Base-by-base conservation (phyloP, 2,888 invertebrate species). In the Rhorus exstirpatorius region DNA sequence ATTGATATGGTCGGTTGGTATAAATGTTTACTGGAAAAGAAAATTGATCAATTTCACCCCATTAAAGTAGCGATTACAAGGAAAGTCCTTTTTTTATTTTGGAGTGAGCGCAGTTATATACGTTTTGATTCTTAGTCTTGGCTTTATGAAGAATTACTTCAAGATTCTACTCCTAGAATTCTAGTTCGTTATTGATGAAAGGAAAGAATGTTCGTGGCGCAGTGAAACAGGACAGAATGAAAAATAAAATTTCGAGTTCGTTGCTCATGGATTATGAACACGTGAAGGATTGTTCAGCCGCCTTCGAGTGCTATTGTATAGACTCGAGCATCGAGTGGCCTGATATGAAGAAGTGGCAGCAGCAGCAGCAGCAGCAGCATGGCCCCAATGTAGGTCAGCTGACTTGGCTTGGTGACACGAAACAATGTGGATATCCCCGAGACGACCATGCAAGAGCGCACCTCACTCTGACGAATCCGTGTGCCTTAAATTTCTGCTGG, bases 381-480 rank as follows among this genome's bases (percentile, higher is more conserved):
- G 78, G 78, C 72, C 38, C 80, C 38, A 83, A 89, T 89, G 83
- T 89, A 90, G 89, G 90, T 90, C 90, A 89, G 87, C 90, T 89
- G 88, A 90, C 87, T 90, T 89, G 89, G 89, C 90, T 88, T 83
- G 81, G 85, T 86, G 85, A 84, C 81, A 83, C 85, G 89, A 90
- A 89, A 90, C 90, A 90, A 90, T 90, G 89, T 89, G 88, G 89
- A 89, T 88, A 88, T 89, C 86, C 88, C 85, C 82, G 51, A 79
- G 76, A 70, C 78, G 51, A 75, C 61, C 53, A 26, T 49, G 44
- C 65, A 58, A 78, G 63, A 68, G 72, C n/a, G 53, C 44, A 78
- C 79, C 79, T 78, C 38, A 26, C 83, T 72, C 70, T 21, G 24
- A 24, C 75, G 67, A 80, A 71, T 63, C 53, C 53, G 31, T 77